Evolutionary conservation across 2,113 vertebrate species (phyloP).

Genomic region (Poeciliopsis prolifica): DNA sequence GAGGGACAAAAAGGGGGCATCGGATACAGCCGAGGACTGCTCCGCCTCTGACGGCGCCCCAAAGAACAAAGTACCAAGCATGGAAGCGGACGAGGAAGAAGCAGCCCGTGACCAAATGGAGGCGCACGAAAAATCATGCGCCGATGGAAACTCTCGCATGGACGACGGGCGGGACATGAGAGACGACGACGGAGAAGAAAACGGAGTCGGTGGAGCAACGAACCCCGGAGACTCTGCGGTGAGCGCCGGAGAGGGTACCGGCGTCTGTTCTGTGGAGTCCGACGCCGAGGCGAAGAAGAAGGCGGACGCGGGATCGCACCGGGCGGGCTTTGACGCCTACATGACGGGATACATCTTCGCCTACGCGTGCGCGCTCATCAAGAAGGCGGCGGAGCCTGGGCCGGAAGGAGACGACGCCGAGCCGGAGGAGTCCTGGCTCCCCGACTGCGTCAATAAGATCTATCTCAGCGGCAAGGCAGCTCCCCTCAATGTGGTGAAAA

Average conservation of each 20-base stretch:
- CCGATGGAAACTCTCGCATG: background rate
- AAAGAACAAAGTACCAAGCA: constrained; percentile 62
- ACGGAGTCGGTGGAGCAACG: constrained; percentile 3
- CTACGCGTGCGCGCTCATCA: constrained; percentile 77
- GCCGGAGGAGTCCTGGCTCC: constrained; percentile 71
- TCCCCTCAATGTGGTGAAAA: constrained; percentile 92
- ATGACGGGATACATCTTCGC: constrained; percentile 97
- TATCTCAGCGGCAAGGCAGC: constrained; percentile 95
- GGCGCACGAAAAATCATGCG: background rate
- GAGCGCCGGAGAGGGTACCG: background rate
- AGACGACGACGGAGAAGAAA: constrained; percentile 6
- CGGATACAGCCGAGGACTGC: background rate
- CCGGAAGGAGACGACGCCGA: background rate
- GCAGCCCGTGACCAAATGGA: constrained; percentile 22
- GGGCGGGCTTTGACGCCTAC: constrained; percentile 96
- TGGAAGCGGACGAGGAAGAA: constrained; percentile 64
- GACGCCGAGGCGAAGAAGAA: constrained; percentile 42
- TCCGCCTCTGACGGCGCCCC: constrained; percentile 44
- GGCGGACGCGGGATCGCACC: constrained; percentile 81
- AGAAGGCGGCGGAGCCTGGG: constrained; percentile 29
- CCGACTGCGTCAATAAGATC: constrained; percentile 90
- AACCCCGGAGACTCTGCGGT: background rate
- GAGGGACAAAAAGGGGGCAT: constrained; percentile 73
- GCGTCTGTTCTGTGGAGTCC: background rate
- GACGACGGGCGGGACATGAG: constrained; percentile 14